Conservation (phyloP, 2,888 invertebrate species). For the Meta bourneti region DNA sequence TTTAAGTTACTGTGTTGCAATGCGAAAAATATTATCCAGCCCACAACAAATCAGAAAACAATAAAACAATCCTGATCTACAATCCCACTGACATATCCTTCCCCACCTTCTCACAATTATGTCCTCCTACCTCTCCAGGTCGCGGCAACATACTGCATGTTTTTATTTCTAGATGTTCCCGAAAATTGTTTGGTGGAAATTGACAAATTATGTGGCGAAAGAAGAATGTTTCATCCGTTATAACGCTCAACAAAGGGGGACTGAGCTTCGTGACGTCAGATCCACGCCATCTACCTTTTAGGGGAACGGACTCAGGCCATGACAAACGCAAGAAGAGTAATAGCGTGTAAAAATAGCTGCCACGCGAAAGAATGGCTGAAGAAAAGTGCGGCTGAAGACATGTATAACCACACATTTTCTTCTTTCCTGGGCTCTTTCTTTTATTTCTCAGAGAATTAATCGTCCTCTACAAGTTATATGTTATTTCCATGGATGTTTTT, state of each 20-base stretch:
- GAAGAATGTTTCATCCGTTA: slow-evolving; percentile 23
- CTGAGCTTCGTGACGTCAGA: background rate
- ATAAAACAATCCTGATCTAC: no score
- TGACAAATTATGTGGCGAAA: slow-evolving; percentile 42
- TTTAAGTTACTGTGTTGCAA: no score
- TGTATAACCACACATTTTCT: slow-evolving; percentile 23
- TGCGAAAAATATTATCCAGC: no score
- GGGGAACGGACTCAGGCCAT: background rate
- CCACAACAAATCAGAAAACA: no score
- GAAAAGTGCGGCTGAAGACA: slow-evolving; percentile 24
- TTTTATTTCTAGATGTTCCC: background rate
- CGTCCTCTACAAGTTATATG: slow-evolving; percentile 31
- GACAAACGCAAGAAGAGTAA: slow-evolving; percentile 46
- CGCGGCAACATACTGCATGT: no score
- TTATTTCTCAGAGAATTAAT: slow-evolving; percentile 29
- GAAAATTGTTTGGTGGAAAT: background rate
- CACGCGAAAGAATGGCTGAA: slow-evolving; percentile 21
- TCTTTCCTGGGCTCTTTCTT: slow-evolving; percentile 10
- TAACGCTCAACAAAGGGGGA: slow-evolving; percentile 11
- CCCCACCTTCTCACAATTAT: no score
- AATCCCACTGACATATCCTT: no score
- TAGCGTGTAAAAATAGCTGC: slow-evolving; percentile 47
- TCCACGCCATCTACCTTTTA: slow-evolving; percentile 6
- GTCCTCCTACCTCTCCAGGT: no score
- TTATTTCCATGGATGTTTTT: slow-evolving; percentile 46